Conservation (phyloP, 2,113 vertebrate genomes). For the Gavialis gangeticus region DNA sequence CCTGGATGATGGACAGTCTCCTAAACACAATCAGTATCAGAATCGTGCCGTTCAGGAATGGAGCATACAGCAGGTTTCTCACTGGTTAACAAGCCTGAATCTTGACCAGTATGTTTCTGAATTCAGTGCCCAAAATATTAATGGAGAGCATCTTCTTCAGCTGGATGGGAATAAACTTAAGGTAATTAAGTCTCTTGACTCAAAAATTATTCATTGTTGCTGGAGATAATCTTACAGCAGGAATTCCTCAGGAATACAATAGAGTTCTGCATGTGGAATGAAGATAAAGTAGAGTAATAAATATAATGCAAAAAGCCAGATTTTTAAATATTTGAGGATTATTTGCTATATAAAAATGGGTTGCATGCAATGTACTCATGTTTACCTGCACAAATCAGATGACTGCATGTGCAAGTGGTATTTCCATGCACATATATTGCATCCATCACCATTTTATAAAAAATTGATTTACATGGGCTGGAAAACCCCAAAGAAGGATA, state of each 20-base stretch:
- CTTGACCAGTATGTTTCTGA: slow-evolving; percentile 92
- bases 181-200: slow-evolving; percentile 75
- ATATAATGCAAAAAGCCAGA: neutral
- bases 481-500: too few relatives aligned
- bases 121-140: slow-evolving; percentile 93
- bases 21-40: slow-evolving; percentile 88
- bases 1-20: slow-evolving; percentile 88
- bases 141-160: slow-evolving; percentile 91
- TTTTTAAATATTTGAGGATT: neutral
- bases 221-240: neutral
- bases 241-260: neutral
- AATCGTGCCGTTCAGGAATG: slow-evolving; percentile 88
- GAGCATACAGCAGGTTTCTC: slow-evolving; percentile 92
- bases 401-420: neutral
- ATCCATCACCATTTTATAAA: neutral
- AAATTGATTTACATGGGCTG: neutral
- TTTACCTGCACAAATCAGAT: neutral
- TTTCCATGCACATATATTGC: neutral
- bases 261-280: neutral
- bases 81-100: slow-evolving; percentile 91
- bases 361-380: neutral
- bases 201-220: neutral
- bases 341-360: neutral
- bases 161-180: slow-evolving; percentile 92
- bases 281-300: neutral